phyloP scores from a whole-genome alignment of 2,888 invertebrate genomes.

The Himalopsyche anomala region DNA sequence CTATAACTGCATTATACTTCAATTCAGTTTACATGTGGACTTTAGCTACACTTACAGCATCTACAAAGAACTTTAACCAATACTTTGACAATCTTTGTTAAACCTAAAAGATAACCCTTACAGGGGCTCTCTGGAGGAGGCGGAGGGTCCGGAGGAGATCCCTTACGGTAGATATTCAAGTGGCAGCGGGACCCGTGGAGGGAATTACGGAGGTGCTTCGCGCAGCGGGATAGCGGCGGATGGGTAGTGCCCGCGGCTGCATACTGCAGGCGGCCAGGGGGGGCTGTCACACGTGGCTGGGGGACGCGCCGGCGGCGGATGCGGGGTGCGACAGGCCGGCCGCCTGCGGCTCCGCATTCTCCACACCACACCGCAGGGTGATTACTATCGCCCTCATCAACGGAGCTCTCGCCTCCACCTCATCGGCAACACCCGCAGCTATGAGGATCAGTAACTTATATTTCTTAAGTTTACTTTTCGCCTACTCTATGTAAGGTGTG shows the following conservation, averaged over 20 bases:
- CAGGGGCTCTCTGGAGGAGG: slow-evolving; percentile 63
- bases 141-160: slow-evolving; percentile 64
- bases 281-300: slow-evolving; percentile 60
- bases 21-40: too few species aligned
- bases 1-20: too few species aligned
- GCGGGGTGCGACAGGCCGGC: slow-evolving; percentile 70
- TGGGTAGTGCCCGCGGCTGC: slow-evolving; percentile 66
- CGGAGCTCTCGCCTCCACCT: slow-evolving; percentile 68
- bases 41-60: too few species aligned
- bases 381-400: slow-evolving; percentile 74
- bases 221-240: slow-evolving; percentile 2
- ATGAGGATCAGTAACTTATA: slow-evolving; percentile 58
- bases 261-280: slow-evolving; percentile 71
- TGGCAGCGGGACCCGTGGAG: slow-evolving; percentile 69
- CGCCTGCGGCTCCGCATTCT: slow-evolving; percentile 70
- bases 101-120: neutral
- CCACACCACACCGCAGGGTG: slow-evolving; percentile 74
- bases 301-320: slow-evolving; percentile 52
- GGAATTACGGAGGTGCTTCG: neutral
- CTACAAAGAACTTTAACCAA: too few species aligned
- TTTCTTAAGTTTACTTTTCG: neutral
- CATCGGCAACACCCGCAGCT: slow-evolving; percentile 68
- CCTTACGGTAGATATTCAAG: slow-evolving; percentile 67
- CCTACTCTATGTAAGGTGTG: neutral
- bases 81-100: too few species aligned